Evolutionary conservation across 2,797 vertebrate genomes (phyloP).

Genomic region (Periophthalmus magnuspinnatus): DNA sequence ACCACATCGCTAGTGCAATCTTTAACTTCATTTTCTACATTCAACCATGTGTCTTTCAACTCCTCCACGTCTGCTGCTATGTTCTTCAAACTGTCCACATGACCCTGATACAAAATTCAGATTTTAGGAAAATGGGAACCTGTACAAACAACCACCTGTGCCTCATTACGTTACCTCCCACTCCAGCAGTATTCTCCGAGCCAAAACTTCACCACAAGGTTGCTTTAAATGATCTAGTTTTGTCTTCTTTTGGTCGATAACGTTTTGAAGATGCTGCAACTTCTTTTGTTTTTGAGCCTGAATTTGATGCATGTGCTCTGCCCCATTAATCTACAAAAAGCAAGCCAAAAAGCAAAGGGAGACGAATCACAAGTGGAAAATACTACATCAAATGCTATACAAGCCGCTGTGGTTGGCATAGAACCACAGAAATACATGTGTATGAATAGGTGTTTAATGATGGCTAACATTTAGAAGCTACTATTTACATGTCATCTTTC

Average conservation of each 20-base stretch:
- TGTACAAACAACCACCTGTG: background rate
- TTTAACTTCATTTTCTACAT: conserved; percentile 27
- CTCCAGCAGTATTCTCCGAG: conserved; percentile 74
- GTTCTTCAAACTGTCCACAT: conserved; percentile 69
- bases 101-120: conserved; percentile 66
- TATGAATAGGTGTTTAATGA: background rate
- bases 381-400: background rate
- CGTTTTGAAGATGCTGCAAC: conserved; percentile 69
- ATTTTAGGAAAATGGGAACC: background rate
- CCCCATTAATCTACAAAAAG: conserved; percentile 72
- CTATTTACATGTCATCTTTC: background rate
- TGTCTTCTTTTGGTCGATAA: conserved; percentile 76
- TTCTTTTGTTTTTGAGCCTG: conserved; percentile 81
- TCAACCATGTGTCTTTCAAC: conserved; percentile 57
- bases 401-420: conserved; percentile 1
- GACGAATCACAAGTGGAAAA: conserved; percentile 2
- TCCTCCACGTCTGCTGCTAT: conserved; percentile 74
- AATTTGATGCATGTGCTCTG: conserved; percentile 76
- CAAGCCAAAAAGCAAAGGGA: conserved; percentile 12
- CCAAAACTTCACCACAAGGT: conserved; percentile 72
- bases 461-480: background rate
- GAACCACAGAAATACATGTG: background rate
- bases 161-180: conserved; percentile 76
- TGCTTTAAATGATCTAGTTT: conserved; percentile 68
- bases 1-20: conserved; percentile 45